phyloP scores from a whole-genome alignment of 2,888 invertebrate genomes.

The Leptopterna dolabrata region DNA sequence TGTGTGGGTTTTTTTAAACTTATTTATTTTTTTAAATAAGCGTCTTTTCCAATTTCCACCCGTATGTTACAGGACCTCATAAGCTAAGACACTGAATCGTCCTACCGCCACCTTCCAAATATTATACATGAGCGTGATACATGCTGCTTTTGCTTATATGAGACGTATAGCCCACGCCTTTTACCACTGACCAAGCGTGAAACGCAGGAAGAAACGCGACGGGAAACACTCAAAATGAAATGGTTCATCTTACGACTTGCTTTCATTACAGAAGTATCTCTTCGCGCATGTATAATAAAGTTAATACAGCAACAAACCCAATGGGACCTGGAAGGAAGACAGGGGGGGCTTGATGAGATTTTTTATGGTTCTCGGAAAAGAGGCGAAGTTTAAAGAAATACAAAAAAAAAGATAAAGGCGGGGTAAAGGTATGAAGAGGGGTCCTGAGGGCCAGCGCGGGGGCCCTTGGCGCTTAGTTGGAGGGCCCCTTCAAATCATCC shows the following conservation, averaged over 20 bases:
- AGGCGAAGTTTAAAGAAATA: slow-evolving; percentile 35
- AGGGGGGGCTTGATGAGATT: slow-evolving; percentile 36
- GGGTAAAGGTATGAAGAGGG: background rate
- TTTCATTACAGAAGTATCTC: slow-evolving; percentile 45
- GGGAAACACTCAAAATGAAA: slow-evolving; percentile 17
- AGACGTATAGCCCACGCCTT: background rate
- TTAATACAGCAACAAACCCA: slow-evolving; percentile 7
- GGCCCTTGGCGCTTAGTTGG: slow-evolving; percentile 32
- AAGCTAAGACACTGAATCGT: no score
- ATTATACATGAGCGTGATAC: no score
- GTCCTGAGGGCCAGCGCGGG: background rate
- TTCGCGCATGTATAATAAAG: slow-evolving; percentile 48
- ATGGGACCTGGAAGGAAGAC: background rate
- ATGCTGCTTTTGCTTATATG: no score
- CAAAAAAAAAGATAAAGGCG: slow-evolving; percentile 4
- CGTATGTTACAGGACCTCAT: no score
- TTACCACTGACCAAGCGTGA: background rate
- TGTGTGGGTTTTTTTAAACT: no score
- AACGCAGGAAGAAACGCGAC: background rate
- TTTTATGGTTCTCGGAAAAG: slow-evolving; percentile 53
- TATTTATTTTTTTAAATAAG: no score
- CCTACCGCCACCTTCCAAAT: no score
- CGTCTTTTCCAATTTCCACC: no score
- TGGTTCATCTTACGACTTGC: slow-evolving; percentile 36
- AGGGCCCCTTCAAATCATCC: slow-evolving; percentile 44